Conservation (phyloP, 1,140 invertebrate genomes). For the Dreissena polymorpha region DNA sequence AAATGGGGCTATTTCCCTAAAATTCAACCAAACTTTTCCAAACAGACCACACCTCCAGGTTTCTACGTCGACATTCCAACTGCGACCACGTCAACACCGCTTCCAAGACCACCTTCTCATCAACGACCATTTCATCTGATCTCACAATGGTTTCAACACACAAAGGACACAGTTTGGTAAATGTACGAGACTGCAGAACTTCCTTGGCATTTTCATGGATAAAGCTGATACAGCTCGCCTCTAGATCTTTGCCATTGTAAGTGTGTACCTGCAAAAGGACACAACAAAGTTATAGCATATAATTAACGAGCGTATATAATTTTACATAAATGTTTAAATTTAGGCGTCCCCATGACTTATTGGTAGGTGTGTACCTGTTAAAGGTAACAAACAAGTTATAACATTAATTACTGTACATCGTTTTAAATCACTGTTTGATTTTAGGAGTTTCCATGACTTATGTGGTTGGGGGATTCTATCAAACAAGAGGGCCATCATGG, state of each 20-base stretch:
- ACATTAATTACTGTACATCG: background rate
- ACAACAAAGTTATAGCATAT: too few species aligned
- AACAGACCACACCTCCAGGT: too few species aligned
- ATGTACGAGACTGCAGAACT: constrained; percentile 28
- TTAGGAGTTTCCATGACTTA: background rate
- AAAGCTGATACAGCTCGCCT: constrained; percentile 36
- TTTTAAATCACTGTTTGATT: background rate
- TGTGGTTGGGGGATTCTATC: background rate
- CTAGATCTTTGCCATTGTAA: constrained; percentile 48
- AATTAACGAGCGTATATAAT: too few species aligned
- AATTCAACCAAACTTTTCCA: too few species aligned
- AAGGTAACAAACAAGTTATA: background rate
- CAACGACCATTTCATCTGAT: constrained; percentile 45
- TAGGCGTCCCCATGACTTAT: too few species aligned
- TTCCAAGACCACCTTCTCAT: constrained; percentile 42
- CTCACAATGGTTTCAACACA: constrained; percentile 44
- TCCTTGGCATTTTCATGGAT: constrained; percentile 42
- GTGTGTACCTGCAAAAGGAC: too few species aligned
- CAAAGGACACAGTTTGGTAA: constrained; percentile 25
- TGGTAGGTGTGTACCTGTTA: too few species aligned
- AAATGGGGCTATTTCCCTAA: too few species aligned
- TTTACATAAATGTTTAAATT: too few species aligned
- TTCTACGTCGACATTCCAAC: too few species aligned
- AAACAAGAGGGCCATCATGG: too few species aligned
- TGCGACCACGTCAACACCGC: constrained; percentile 34